Percentiles rank a stretch among this genome's conserved stretches.
Evolutionary conservation across 2,113 vertebrate genomes (phyloP).

Genomic region (Malurus alboscapulatus): DNA sequence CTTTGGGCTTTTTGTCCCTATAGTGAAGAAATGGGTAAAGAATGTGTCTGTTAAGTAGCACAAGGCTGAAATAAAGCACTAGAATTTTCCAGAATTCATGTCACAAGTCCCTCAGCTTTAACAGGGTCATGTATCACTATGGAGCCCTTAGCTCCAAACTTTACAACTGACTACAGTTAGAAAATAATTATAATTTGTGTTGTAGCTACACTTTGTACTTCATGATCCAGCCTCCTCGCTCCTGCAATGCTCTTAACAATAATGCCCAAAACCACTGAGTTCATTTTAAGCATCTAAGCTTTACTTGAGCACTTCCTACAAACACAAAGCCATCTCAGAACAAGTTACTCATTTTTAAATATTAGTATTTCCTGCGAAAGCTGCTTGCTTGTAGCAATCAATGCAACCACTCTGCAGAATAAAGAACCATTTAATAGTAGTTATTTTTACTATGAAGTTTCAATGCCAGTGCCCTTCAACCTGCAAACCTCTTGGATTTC

Average conservation of each 20-base stretch:
- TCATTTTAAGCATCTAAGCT: neutral
- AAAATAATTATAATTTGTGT: neutral
- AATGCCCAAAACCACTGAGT: neutral
- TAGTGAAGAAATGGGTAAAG: neutral
- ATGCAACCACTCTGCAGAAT: neutral
- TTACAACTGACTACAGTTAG: neutral
- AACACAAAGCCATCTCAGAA: neutral
- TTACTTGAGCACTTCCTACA: neutral
- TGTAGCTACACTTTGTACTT: neutral
- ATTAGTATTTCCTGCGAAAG: neutral
- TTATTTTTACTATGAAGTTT: neutral
- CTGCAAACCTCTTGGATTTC: neutral
- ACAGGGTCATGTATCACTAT: accelerated
- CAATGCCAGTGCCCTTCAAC: neutral
- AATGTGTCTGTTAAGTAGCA: neutral
- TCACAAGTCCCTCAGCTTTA: neutral
- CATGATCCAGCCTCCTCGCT: accelerated
- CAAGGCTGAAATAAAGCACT: neutral
- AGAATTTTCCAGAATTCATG: neutral
- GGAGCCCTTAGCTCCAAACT: neutral
- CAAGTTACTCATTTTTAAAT: neutral
- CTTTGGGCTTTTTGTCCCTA: neutral
- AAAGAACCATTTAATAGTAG: neutral
- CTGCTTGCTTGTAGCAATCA: neutral
- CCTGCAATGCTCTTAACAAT: neutral